Evolutionary conservation across 2,888 invertebrate genomes (phyloP).

Genomic region (Unio delphinus): DNA sequence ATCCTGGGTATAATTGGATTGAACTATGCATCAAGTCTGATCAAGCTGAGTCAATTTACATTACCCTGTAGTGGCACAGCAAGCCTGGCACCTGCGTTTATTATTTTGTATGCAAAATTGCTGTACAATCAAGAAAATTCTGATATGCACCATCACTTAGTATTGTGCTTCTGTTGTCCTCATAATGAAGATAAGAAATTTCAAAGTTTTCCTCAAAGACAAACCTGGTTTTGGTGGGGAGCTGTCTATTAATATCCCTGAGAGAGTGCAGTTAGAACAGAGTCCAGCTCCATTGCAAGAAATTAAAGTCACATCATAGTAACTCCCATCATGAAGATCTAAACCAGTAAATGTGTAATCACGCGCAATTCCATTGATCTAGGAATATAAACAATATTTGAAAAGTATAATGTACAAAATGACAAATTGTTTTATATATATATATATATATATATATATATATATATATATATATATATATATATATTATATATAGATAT

Average conservation of each 20-base stretch:
- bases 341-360: slow-evolving; percentile 20
- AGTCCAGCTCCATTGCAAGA: slow-evolving; percentile 35
- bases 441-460: not conserved
- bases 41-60: too few relatives aligned
- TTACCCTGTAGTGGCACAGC: too few relatives aligned
- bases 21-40: too few relatives aligned
- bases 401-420: too few relatives aligned
- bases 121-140: too few relatives aligned
- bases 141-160: too few relatives aligned
- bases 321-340: slow-evolving; percentile 23
- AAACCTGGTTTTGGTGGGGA: slow-evolving; percentile 30
- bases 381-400: not conserved
- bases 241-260: slow-evolving; percentile 26
- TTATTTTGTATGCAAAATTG: too few relatives aligned
- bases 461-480: too few relatives aligned
- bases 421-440: not conserved
- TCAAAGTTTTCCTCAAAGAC: not conserved
- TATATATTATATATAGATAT: not conserved
- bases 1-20: too few relatives aligned
- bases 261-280: slow-evolving; percentile 19
- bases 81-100: too few relatives aligned
- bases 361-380: slow-evolving; percentile 23
- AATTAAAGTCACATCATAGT: slow-evolving; percentile 23
- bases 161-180: too few relatives aligned
- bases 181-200: too few relatives aligned